Evolutionary conservation across 1,140 invertebrate species (phyloP), one percentile per base, ranked within the genome.

Genomic region (Nixonia krombeini): DNA sequence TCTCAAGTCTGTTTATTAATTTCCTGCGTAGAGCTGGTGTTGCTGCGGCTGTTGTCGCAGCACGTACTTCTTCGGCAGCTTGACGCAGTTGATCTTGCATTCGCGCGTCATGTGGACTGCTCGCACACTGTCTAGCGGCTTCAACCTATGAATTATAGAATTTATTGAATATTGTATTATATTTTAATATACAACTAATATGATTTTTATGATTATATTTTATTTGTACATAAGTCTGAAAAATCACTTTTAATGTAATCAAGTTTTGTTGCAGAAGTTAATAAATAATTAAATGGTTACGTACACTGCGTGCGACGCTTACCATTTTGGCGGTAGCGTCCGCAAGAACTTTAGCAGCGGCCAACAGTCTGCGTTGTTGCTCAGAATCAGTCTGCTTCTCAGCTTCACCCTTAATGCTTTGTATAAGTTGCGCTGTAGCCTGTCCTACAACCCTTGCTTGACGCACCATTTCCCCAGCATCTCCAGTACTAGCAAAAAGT

Each of bases 241-340:
- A n/a, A n/a, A n/a, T n/a, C n/a, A n/a, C n/a, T n/a, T n/a, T n/a
- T n/a, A n/a, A n/a, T n/a, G n/a, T n/a, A n/a, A n/a, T n/a, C n/a
- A n/a, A n/a, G n/a, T n/a, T n/a, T n/a, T n/a, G n/a, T n/a, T 17
- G 21, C 21, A 21, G 21, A 21, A 21, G 23, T 31, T 3, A 21
- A 21, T 21, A 21, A 21, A 21, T 18, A 44, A 42, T 18, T 8
- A 21, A 44, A 9, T 16, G 4, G 12, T 29, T 12, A 26, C 5
- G 25, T 26, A 8, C 10, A 31, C 9, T 31, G 2, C 10, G 2
- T 2, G 8, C 8, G 28, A 12, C 28, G 8, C 21, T 55, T 41
- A 75, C 96, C 91, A 99, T 94, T 62, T 92, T 90, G 0, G 96
- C 93, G 0, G 98, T 99, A 4, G 97, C 97, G 85, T 99, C 96